Conservation (phyloP, 2,888 invertebrate genomes). For the Diloba caeruleocephala region DNA sequence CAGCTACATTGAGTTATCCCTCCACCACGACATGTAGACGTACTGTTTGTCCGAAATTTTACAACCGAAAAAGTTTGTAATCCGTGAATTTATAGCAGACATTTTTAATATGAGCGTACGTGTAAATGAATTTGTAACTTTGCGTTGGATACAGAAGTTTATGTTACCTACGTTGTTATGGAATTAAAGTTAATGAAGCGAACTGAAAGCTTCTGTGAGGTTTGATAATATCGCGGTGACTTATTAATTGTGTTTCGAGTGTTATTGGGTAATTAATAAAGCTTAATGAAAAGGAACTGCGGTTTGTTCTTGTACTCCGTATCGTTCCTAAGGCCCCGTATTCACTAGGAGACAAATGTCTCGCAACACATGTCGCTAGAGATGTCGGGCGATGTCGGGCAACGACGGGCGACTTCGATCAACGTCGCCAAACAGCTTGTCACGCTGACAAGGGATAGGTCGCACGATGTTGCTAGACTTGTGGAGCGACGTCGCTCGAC, state of each 20-base stretch:
- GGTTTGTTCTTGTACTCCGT: no score
- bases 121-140: conserved; percentile 42
- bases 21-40: conserved; percentile 11
- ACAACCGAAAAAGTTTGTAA: conserved; percentile 50
- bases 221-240: conserved; percentile 22
- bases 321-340: no score
- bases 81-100: conserved; percentile 48
- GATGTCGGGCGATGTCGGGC: no score
- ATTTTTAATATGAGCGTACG: conserved; percentile 49
- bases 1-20: conserved; percentile 23
- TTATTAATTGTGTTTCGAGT: conserved; percentile 1
- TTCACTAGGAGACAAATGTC: no score
- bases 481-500: no score
- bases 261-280: conserved; percentile 1
- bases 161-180: conserved; percentile 29
- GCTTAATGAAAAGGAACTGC: no score
- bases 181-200: conserved; percentile 36
- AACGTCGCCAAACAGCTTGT: no score
- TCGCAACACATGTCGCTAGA: no score
- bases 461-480: no score
- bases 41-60: conserved; percentile 37
- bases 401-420: no score
- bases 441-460: no score
- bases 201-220: conserved; percentile 47
- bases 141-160: conserved; percentile 14